Percentiles rank a stretch among this genome's conserved stretches.
These are phyloP conservation scores for Tetramorium parvispinum DNA, from an alignment of 1,140 invertebrate species.

Conservation along the genomic window DNA sequence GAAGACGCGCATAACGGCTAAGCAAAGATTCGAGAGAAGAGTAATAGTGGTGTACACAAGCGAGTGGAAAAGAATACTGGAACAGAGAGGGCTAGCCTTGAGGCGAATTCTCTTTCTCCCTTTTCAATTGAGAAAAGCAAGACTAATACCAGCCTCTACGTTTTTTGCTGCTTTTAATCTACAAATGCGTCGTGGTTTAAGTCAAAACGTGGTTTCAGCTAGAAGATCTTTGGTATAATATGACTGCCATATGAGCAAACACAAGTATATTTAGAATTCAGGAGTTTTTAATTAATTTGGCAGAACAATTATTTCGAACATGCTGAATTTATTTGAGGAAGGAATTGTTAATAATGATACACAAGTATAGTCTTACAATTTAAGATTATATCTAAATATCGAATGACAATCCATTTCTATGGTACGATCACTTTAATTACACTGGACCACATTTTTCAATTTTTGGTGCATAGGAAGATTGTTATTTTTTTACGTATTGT, in stretches of 20 bases:
- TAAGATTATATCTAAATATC: not conserved
- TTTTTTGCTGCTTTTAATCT: conserved; percentile 59
- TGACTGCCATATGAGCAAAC: not conserved
- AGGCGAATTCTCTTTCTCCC: conserved; percentile 22
- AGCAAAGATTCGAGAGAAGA: conserved; percentile 28
- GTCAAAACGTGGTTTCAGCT: not conserved
- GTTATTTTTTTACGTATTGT: conserved; percentile 5
- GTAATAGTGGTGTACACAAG: not conserved
- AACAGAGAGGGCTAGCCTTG: conserved; percentile 21
- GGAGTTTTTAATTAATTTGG: not conserved
- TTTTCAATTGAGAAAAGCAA: conserved; percentile 3
- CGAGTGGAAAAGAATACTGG: conserved; percentile 33
- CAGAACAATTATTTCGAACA: not conserved
- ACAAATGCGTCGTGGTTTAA: conserved; percentile 46
- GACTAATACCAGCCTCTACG: conserved; percentile 1
- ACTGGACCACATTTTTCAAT: conserved; percentile 3
- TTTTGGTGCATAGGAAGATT: not conserved
- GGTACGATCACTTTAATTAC: conserved; percentile 24
- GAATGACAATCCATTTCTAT: not conserved
- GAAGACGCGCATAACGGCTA: conserved; percentile 19
- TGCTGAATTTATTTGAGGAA: not conserved
- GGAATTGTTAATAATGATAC: not conserved
- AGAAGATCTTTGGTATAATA: not conserved
- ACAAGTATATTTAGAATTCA: not conserved
- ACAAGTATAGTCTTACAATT: not conserved